Evolutionary conservation across 1,140 invertebrate genomes (phyloP), one percentile per base, ranked within the genome.

Genomic region (Brachionus plicatilis): DNA sequence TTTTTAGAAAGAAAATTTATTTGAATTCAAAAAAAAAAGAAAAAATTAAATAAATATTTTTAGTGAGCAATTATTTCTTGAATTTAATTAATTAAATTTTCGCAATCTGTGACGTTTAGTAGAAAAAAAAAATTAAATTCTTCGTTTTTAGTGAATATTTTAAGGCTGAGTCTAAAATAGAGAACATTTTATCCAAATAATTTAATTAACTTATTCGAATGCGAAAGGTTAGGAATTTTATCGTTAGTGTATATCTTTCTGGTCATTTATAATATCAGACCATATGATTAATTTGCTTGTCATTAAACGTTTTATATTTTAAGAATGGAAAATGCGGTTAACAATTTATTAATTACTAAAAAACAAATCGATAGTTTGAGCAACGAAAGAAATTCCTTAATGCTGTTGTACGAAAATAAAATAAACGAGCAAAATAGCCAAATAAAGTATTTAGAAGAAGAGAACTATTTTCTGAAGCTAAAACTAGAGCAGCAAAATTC

Each of bases 321-420:
- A 41, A 82, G 79, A 65, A 82, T 82, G 79, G 79, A 82, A 82
- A 82, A 68, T 82, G 79, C 79, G 12, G 79, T 82, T 65, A 82
- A 60, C 33, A 68, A 82, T 68, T 82, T 82, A 68, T 60, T 82
- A 65, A 41, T 60, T 12, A 65, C 79, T 65, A 82, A 68, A 82
- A 82, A 60, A 65, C 53, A 68, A 60, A 82, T 82, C 27, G 79
- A 82, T 60, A 12, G 53, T 20, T 68, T 82, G 41, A 68, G 37
- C 33, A 82, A 47, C 37, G 79, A 82, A 24, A 11, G 29, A 43
- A 68, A 82, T 82, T 60, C 79, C 43, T 68, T 82, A 68, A 82
- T 82, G 50, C 53, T 45, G 33, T 45, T 82, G 37, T 82, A 82
- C 53, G 53, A 82, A 14, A 82, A 17, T 24, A 82, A 82, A 47